These are phyloP conservation scores for Imbricaverruca yamaguchii DNA, from an alignment of 2,888 invertebrate species.

Conservation along the genomic window DNA sequence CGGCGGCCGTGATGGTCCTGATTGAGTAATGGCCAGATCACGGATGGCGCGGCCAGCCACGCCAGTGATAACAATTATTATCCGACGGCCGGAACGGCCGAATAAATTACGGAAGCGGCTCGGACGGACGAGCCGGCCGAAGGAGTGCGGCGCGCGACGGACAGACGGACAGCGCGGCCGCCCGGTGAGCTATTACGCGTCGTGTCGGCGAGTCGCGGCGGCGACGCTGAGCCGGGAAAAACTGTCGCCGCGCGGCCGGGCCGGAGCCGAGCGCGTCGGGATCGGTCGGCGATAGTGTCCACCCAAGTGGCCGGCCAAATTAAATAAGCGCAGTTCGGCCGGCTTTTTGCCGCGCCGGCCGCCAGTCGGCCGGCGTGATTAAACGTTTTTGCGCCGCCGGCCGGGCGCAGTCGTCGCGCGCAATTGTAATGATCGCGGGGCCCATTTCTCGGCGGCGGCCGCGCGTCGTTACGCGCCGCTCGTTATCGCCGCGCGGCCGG, in stretches of 20 bases:
- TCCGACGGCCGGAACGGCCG: background rate
- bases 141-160: background rate
- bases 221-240: background rate
- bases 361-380: background rate
- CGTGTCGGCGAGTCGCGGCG: too few species aligned
- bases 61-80: constrained; percentile 7
- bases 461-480: background rate
- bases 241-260: background rate
- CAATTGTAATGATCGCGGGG: constrained; percentile 7
- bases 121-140: background rate
- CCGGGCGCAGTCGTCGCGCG: background rate
- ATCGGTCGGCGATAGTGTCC: background rate
- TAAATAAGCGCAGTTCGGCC: constrained; percentile 3
- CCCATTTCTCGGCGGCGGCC: background rate
- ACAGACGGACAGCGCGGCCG: background rate
- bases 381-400: constrained; percentile 15
- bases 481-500: background rate
- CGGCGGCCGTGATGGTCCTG: background rate
- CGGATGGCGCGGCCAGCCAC: background rate
- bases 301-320: constrained; percentile 5
- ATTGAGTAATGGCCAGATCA: constrained; percentile 16
- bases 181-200: too few species aligned
- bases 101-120: constrained; percentile 16
- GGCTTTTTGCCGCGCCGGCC: constrained; percentile 6
- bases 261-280: background rate